A percentile compares a stretch with the other conserved stretches of the same genome.
Conservation (phyloP, 2,888 invertebrate genomes). For the Phasia obesa region DNA sequence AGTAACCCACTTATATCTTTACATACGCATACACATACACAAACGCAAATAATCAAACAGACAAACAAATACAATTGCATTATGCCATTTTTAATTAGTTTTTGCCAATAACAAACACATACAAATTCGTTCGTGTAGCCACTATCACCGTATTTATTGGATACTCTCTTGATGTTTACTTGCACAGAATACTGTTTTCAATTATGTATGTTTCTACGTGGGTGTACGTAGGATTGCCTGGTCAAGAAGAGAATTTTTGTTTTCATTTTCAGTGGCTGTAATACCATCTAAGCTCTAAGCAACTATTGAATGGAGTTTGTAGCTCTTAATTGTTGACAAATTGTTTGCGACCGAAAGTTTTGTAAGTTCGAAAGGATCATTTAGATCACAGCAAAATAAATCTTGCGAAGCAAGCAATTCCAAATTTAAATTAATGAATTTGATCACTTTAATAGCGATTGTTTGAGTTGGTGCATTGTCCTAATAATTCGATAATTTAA, state of each 20-base stretch:
- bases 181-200: background rate
- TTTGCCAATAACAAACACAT: constrained; percentile 68
- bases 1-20: background rate
- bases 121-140: background rate
- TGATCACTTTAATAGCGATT: too few relatives aligned
- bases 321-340: too few relatives aligned
- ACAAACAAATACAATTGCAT: constrained; percentile 62
- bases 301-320: too few relatives aligned
- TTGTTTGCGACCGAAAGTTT: too few relatives aligned
- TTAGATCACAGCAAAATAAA: too few relatives aligned
- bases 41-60: constrained; percentile 12
- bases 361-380: too few relatives aligned
- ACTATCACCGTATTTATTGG: constrained; percentile 15
- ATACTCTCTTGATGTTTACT: constrained; percentile 7
- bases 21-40: background rate
- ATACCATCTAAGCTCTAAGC: too few relatives aligned
- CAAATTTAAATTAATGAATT: too few relatives aligned
- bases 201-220: background rate
- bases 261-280: background rate
- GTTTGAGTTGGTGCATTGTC: too few relatives aligned
- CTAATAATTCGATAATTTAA: too few relatives aligned
- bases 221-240: background rate
- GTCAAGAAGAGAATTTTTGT: background rate
- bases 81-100: constrained; percentile 71
- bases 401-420: too few relatives aligned